Evolutionary conservation across 2,113 vertebrate genomes (phyloP).

Genomic region (Syrmaticus mikado): DNA sequence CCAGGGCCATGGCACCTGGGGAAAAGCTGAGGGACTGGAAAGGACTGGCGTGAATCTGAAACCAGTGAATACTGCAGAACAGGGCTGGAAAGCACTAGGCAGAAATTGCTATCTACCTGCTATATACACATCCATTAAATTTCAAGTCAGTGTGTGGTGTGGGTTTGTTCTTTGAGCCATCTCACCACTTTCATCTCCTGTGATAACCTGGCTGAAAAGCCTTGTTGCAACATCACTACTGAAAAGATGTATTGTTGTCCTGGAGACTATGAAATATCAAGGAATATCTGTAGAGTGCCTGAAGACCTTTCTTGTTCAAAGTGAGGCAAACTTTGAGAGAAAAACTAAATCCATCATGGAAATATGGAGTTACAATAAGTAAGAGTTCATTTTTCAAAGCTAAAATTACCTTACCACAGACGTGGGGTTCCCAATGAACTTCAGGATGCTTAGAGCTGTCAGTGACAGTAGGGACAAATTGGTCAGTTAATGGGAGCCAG

Average conservation of each 20-base stretch:
- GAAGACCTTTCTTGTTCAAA: not conserved
- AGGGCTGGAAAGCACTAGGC: not conserved
- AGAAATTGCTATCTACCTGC: not conserved
- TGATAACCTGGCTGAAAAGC: not conserved
- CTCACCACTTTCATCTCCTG: not conserved
- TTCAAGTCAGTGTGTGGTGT: not conserved
- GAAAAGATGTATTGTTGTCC: not conserved
- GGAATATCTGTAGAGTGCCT: not conserved
- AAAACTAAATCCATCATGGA: not conserved
- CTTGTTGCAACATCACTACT: not conserved
- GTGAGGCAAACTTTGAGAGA: not conserved
- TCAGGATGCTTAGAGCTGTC: not conserved
- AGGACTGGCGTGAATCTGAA: rapidly evolving
- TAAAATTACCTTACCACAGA: not conserved
- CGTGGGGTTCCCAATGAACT: not conserved
- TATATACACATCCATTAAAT: not conserved
- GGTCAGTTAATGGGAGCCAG: not conserved
- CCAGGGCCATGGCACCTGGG: rapidly evolving
- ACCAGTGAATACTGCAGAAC: not conserved
- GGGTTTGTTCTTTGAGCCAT: not conserved
- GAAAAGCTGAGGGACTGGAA: not conserved
- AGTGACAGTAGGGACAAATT: not conserved
- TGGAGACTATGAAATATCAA: not conserved
- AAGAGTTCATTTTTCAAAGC: not conserved
- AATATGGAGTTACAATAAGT: not conserved